Percentiles rank a stretch among this genome's conserved stretches.
Conservation (phyloP, 2,888 invertebrate species). For the Lordiphosa andalusiaca region DNA sequence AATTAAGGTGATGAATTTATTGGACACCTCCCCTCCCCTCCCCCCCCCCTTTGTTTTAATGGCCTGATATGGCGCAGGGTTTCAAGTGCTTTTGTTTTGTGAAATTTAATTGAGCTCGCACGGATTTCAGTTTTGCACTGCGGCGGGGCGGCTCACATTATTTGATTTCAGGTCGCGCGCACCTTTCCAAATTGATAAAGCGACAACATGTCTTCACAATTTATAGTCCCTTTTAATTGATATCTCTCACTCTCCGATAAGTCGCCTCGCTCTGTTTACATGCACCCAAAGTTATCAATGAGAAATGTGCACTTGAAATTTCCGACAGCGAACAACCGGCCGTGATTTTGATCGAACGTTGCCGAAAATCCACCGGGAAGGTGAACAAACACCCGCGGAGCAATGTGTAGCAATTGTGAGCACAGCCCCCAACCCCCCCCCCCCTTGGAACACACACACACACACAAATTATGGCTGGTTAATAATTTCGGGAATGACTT, state of each 20-base stretch:
- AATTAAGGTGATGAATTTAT: constrained; percentile 73
- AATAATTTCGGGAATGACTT: too few relatives aligned
- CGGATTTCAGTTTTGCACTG: constrained; percentile 29
- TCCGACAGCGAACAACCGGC: constrained; percentile 51
- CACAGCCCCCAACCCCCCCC: too few relatives aligned
- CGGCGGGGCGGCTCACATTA: constrained; percentile 10
- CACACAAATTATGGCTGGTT: too few relatives aligned
- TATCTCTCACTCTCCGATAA: constrained; percentile 33
- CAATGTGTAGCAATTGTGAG: background rate
- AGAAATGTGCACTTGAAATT: constrained; percentile 57
- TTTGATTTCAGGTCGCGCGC: constrained; percentile 23
- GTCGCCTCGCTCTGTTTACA: constrained; percentile 31
- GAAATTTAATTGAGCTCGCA: constrained; percentile 42
- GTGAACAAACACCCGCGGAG: too few relatives aligned
- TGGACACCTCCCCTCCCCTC: constrained; percentile 9
- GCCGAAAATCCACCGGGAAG: constrained; percentile 4
- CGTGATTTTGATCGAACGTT: constrained; percentile 11
- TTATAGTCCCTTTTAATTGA: constrained; percentile 67
- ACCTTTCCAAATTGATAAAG: constrained; percentile 60
- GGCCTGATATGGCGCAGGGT: constrained; percentile 35
- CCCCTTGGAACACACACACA: too few relatives aligned
- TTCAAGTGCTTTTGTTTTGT: constrained; percentile 40
- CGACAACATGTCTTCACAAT: constrained; percentile 46
- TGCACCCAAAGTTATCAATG: constrained; percentile 56
- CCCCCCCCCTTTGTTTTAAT: constrained; percentile 10